Conservation (phyloP, 2,113 vertebrate genomes). For the Gavia stellata region DNA sequence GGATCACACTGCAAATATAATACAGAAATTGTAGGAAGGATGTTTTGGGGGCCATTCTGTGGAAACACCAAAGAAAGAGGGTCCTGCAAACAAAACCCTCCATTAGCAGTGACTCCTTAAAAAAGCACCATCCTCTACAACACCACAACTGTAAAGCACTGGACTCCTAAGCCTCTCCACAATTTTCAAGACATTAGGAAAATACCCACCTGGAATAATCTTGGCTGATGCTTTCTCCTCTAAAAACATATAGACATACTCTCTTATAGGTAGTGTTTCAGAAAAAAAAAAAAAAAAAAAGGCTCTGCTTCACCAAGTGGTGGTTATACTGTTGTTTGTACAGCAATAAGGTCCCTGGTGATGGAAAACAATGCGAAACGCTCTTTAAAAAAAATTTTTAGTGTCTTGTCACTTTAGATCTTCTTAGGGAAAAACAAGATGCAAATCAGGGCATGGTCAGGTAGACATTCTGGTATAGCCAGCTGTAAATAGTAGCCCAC, state of each 20-base stretch:
- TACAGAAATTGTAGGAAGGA: not conserved
- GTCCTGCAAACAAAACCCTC: not conserved
- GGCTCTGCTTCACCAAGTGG: not conserved
- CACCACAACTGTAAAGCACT: not conserved
- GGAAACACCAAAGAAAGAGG: not conserved
- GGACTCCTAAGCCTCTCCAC: not conserved
- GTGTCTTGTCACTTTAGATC: not conserved
- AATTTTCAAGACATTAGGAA: not conserved
- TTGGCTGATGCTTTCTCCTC: not conserved
- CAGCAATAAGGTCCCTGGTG: not conserved
- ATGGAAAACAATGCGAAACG: not conserved
- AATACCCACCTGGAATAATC: not conserved
- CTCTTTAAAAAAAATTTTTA: not conserved
- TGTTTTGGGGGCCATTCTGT: not conserved
- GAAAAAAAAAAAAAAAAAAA: not conserved
- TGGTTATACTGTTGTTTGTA: not conserved
- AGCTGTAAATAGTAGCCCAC: not conserved
- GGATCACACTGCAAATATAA: not conserved
- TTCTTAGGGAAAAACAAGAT: not conserved
- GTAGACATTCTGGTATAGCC: not conserved
- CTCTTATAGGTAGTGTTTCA: not conserved
- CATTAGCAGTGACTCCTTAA: not conserved
- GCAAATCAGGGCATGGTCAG: not conserved
- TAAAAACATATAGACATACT: not conserved
- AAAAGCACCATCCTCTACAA: not conserved